These are phyloP conservation scores for Muraenolepis orangiensis DNA, from an alignment of 2,797 vertebrate species.

Conservation along the genomic window DNA sequence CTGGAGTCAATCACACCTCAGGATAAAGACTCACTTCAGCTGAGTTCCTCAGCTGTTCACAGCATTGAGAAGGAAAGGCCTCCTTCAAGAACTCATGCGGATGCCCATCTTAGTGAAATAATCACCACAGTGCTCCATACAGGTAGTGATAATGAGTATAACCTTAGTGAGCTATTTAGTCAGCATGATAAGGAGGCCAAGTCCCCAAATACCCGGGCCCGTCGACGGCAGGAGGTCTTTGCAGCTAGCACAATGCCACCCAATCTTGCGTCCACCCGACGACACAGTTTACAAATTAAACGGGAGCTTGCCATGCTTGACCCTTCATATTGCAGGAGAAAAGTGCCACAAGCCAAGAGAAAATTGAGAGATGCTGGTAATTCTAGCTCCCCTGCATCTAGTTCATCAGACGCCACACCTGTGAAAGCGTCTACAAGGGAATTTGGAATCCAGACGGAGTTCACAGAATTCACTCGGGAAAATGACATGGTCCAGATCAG, in stretches of 20 bases:
- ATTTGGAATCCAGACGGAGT: conserved; percentile 21
- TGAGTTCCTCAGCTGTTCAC: conserved; percentile 63
- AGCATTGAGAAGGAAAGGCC: conserved; percentile 66
- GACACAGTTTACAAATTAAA: conserved; percentile 85
- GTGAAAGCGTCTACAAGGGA: conserved; percentile 40
- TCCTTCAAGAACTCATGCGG: conserved; percentile 68
- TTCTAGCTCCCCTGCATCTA: conserved; percentile 37
- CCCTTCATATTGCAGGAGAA: conserved; percentile 72
- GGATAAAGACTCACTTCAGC: conserved; percentile 68
- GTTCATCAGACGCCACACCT: conserved; percentile 40
- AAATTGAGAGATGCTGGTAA: conserved; percentile 60
- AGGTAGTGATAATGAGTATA: conserved; percentile 82
- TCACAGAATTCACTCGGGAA: conserved; percentile 40
- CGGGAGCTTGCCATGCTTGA: conserved; percentile 83
- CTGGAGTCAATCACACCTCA: conserved; percentile 83
- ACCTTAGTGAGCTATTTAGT: conserved; percentile 84
- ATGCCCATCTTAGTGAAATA: conserved; percentile 83
- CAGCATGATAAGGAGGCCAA: conserved; percentile 82
- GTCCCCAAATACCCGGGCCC: conserved; percentile 85
- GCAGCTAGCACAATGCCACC: conserved; percentile 75
- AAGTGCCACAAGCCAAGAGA: conserved; percentile 67
- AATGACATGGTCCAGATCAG: neutral
- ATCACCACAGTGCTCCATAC: conserved; percentile 86
- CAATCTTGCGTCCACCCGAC: conserved; percentile 76
- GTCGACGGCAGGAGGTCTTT: conserved; percentile 81